phyloP scores from a whole-genome alignment of 2,888 invertebrate genomes.

The Drosophila neutralis region DNA sequence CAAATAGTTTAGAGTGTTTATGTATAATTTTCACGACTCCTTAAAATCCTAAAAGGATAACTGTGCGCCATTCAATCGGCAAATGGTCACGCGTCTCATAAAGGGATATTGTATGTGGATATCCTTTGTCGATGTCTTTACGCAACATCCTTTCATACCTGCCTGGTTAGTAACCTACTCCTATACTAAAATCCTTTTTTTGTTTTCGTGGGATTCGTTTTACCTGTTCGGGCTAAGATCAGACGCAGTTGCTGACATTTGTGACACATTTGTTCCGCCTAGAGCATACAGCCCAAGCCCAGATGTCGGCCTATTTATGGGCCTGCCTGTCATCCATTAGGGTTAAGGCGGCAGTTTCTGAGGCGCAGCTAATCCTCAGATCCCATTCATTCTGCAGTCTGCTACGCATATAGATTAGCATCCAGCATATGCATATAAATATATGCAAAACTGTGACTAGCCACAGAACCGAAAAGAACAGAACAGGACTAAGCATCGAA shows the following conservation, averaged over 20 bases:
- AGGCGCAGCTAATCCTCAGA: conserved; percentile 6
- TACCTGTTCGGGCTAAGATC: conserved; percentile 12
- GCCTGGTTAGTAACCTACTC: not conserved
- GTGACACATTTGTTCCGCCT: conserved; percentile 48
- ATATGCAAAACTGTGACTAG: conserved; percentile 16
- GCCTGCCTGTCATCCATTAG: conserved; percentile 24
- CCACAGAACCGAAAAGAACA: not conserved
- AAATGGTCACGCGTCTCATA: conserved; percentile 29
- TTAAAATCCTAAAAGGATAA: not conserved
- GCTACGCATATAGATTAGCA: conserved; percentile 33
- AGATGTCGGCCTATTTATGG: conserved; percentile 35
- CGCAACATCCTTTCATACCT: conserved; percentile 35
- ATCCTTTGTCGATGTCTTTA: conserved; percentile 1
- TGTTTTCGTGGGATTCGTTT: not conserved
- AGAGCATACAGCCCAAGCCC: not conserved
- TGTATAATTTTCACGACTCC: not conserved
- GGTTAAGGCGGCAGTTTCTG: conserved; percentile 13
- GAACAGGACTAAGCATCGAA: not conserved
- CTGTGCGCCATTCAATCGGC: not conserved
- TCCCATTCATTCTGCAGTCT: not conserved
- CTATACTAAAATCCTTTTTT: not conserved
- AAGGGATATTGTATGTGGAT: not conserved
- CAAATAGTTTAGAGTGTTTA: not conserved
- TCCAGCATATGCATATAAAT: conserved; percentile 22
- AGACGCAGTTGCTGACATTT: conserved; percentile 28